Evolutionary conservation across 2,888 invertebrate genomes (phyloP), one percentile per base, ranked within the genome.

Genomic region (Agrotis clavis): DNA sequence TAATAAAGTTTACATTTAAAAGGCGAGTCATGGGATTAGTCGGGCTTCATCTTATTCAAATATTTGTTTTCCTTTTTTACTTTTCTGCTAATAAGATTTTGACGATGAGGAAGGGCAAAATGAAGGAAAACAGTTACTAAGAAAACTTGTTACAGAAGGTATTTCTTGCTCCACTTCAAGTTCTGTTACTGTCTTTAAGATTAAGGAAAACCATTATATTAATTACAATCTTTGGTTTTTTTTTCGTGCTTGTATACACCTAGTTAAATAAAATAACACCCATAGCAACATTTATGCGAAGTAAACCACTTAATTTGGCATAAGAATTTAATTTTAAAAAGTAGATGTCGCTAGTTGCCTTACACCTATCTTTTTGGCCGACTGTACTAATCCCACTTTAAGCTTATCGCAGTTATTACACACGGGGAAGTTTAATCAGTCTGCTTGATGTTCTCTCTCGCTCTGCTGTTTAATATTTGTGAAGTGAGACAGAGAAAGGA

Each of bases 321-420:
- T 11, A 41, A 9, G n/a, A 4, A 25, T 19, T 35, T 4, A n/a
- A 19, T 18, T 41, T 41, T 6, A n/a, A 35, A 56, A 57, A 6
- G 47, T 9, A 62, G n/a, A 75, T 72, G 56, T 67, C 67, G 50
- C 45, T 41, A 70, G 35, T 21, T 62, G 11, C n/a, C 16, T 25
- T 19, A 16, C 19, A 53, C 62, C 7, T 19, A 62, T 47, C 16
- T 57, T 5, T 51, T 71, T 71, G 59, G 51, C 62, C 21, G 35
- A 59, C 41, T 51, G 62, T 74, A 78, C 57, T 53, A 25, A 53
- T 61, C 21, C 6, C 62, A 65, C 48, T 73, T 47, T 79, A 66
- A 79, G 73, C 57, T 57, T 66, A 77, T 79, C 56, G 21, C 41
- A 65, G 62, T 79, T 62, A 72, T 72, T 79, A 65, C 57, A 66